phyloP scores from a whole-genome alignment of 2,113 vertebrate genomes.

The Galeopterus variegatus region DNA sequence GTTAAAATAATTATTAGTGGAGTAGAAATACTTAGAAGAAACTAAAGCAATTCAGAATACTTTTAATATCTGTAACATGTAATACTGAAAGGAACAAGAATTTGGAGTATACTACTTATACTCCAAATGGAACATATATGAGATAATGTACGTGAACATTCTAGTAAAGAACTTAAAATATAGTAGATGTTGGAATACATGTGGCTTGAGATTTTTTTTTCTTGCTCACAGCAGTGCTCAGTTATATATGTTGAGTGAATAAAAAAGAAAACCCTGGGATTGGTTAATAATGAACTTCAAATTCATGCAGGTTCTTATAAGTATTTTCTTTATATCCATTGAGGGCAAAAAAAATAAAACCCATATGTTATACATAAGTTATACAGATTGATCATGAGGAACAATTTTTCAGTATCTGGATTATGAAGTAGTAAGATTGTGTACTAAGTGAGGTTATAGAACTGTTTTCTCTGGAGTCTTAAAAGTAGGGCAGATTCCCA shows the following conservation, averaged over 20 bases:
- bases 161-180: slow-evolving; percentile 44
- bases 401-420: not conserved
- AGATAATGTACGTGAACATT: slow-evolving; percentile 36
- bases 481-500: slow-evolving; percentile 43
- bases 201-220: not conserved
- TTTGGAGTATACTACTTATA: not conserved
- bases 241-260: not conserved
- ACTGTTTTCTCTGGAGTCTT: slow-evolving; percentile 38
- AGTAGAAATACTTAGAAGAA: not conserved
- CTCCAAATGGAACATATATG: slow-evolving; percentile 16
- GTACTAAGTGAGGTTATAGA: not conserved
- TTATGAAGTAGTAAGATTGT: not conserved
- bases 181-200: not conserved
- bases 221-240: not conserved
- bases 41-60: not conserved
- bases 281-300: not conserved
- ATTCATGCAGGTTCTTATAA: not conserved
- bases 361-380: not conserved
- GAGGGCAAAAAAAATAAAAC: not conserved
- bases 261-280: not conserved
- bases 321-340: not conserved
- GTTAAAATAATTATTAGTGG: slow-evolving; percentile 41
- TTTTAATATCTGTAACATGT: not conserved
- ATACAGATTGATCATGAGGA: not conserved
- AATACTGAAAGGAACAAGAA: slow-evolving; percentile 48